Base-by-base conservation (phyloP, 2,113 vertebrate species). In the Sitta europaea region DNA sequence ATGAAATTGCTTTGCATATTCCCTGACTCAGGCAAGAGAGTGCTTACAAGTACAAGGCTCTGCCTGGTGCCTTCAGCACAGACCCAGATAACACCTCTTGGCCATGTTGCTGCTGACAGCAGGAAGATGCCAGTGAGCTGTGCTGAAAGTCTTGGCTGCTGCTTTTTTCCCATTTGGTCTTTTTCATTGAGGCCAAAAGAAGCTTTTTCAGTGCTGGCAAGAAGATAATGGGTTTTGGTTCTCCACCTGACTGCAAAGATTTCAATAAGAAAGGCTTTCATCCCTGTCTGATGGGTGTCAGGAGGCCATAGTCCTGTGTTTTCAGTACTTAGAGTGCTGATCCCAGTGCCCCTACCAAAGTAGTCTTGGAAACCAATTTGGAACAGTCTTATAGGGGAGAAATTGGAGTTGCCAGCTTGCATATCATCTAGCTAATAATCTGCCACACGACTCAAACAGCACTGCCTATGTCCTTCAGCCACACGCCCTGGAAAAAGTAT, bases 1-100 rank as follows among this genome's bases (percentile, higher is more conserved):
- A 90, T 97, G 67, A 96, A 96, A 93, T 86, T 86, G 68, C 68
- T 95, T 94, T 88, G 72, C 85, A 42, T 94, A 83, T 94, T 96
- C 82, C 87, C 92, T 96, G 87, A 93, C 78, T 92, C 88, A 96
- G 82, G 71, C 77, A 66, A 19, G 80, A 67, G 85, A 36, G 29
- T 11, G 50, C 75, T 77, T 80, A 61, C 50, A 59, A 79, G 89
- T 62, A 66, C 88, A 82, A 36, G 3, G 33, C 43, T 90, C 90
- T 93, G 81, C 67, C 92, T 82, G 0, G 81, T 86, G 70, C 82
- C 85, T 90, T 83, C 57, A 77, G 90, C 67, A 17, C 47, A 67
- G 91, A 71, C 87, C 55, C 11, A 77, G 88, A 67, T 85, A 93
- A 76, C 70, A 40, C 86, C 85, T 87, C 77, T 91, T 90, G 78